Base-by-base conservation (phyloP, 1,140 invertebrate genomes). In the Lepidostoma basale region DNA sequence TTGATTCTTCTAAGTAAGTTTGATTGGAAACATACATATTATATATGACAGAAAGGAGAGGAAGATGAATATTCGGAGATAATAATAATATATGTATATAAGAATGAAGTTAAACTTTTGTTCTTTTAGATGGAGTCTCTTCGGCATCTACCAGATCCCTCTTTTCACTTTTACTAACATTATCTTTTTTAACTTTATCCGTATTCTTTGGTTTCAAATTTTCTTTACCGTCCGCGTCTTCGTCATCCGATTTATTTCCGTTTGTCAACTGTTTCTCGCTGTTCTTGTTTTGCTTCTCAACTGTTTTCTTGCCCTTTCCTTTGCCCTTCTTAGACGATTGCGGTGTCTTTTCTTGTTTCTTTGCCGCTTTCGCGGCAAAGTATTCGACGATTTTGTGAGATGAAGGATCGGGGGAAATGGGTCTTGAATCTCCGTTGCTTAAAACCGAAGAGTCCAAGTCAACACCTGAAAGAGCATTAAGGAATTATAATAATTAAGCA, bases 331-430 rank as follows among this genome's bases (percentile, higher is more conserved):
- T 64, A 3, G 12, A 14, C 33, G 22, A n/a, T 6, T 39, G 23
- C 0, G 30, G 23, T 16, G 14, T 26, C 39, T 28, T 14, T 8
- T 23, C 58, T 6, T 12, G 18, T n/a, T 70, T 44, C 36, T 33
- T 39, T 10, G 14, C 52, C n/a, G 16, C n/a, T n/a, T n/a, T 16
- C 2, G 2, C 9, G 14, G 62, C 25, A 14, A 70, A 70, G 63
- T 67, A 70, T 47, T 70, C 69, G 9, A 60, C 69, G 4, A 70
- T 70, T 49, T 70, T 70, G 62, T 70, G 69, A 3, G 59, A 70
- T 3, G 58, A 18, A 20, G 42, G 26, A 33, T 70, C 69, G 3
- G 56, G 54, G 1, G 47, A 30, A 2, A 63, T 5, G 2, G 69
- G 69, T 2, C 18, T n/a, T 47, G 52, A 45, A 6, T 70, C 69